Evolutionary conservation across 2,888 invertebrate species (phyloP).

Genomic region (Anarsia innoxiella): DNA sequence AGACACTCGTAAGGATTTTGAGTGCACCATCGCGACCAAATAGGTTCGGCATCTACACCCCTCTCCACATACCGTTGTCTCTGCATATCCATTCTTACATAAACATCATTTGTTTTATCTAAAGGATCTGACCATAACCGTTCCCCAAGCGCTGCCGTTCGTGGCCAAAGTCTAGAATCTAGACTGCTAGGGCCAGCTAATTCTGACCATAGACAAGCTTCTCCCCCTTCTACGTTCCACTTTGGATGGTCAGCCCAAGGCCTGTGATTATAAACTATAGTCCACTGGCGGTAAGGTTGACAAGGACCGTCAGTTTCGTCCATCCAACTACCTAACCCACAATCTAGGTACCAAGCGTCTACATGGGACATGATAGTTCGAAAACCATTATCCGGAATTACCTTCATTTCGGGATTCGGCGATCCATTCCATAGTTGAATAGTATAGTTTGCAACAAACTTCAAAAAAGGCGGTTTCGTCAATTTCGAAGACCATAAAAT

Average conservation of each 20-base stretch:
- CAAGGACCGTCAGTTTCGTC: constrained; percentile 89
- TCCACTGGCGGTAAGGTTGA: constrained; percentile 91
- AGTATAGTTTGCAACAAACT: constrained; percentile 72
- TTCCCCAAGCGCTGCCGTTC: constrained; percentile 87
- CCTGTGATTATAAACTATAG: constrained; percentile 87
- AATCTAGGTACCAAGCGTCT: constrained; percentile 92
- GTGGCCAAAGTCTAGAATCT: constrained; percentile 88
- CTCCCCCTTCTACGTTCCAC: constrained; percentile 80
- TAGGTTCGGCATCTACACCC: constrained; percentile 79
- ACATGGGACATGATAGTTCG: constrained; percentile 89
- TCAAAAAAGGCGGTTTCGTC: constrained; percentile 82
- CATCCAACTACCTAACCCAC: constrained; percentile 90
- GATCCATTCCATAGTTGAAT: constrained; percentile 82
- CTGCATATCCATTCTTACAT: constrained; percentile 80
- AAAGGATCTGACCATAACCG: constrained; percentile 81
- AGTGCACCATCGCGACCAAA: constrained; percentile 87
- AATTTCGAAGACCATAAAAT: constrained; percentile 86
- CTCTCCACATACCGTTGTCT: constrained; percentile 77
- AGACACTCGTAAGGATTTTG: constrained; percentile 85
- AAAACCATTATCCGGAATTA: constrained; percentile 84
- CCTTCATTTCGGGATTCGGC: constrained; percentile 85
- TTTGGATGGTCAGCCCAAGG: constrained; percentile 75
- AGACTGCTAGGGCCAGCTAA: constrained; percentile 82
- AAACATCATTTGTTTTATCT: constrained; percentile 75
- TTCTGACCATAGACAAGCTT: constrained; percentile 91